Evolutionary conservation across 1,140 invertebrate genomes (phyloP).

Genomic region (Drosophila cardini): DNA sequence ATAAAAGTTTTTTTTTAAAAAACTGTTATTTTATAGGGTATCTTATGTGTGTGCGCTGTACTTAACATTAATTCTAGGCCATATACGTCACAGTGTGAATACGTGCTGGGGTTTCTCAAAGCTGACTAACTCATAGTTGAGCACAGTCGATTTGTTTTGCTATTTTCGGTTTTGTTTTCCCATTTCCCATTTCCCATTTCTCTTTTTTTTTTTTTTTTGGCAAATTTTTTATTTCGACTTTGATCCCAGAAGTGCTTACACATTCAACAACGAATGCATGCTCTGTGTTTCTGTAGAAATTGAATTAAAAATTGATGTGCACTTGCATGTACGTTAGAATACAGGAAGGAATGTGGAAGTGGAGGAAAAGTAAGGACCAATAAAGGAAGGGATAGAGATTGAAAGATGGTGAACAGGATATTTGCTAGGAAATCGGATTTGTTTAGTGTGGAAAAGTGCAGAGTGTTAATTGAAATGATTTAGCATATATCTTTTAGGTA

Average conservation of each 20-base stretch:
- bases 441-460: constrained; percentile 12
- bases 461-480: constrained; percentile 39
- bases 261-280: constrained; percentile 12
- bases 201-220: background rate
- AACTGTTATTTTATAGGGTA: too few species aligned
- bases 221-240: constrained; percentile 12
- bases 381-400: background rate
- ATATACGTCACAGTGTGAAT: too few species aligned
- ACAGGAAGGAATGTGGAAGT: background rate
- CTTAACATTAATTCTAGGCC: too few species aligned
- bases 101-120: too few species aligned
- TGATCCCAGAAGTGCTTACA: constrained; percentile 39
- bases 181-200: too few species aligned
- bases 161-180: too few species aligned
- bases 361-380: background rate
- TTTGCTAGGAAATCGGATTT: constrained; percentile 29
- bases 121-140: background rate
- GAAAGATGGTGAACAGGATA: background rate
- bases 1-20: too few species aligned
- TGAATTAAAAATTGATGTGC: constrained; percentile 65
- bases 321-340: constrained; percentile 19
- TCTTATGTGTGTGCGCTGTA: too few species aligned
- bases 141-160: constrained; percentile 26
- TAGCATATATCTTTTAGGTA: background rate
- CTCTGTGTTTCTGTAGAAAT: constrained; percentile 49